Evolutionary conservation across 2,113 vertebrate species (phyloP).

Genomic region (Burhinus bistriatus): DNA sequence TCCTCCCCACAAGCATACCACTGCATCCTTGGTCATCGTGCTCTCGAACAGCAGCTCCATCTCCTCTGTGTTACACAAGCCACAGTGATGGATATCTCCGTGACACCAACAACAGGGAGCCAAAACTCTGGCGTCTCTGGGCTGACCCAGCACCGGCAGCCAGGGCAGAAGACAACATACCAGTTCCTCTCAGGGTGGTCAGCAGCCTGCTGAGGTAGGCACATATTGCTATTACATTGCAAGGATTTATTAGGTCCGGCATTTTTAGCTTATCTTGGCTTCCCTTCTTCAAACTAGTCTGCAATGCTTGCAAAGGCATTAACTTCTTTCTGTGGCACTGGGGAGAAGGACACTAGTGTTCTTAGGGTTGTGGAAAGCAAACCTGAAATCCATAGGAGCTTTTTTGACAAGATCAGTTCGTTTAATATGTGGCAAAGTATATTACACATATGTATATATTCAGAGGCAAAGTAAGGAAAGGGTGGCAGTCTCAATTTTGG

Average conservation of each 20-base stretch:
- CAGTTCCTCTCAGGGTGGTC: not conserved
- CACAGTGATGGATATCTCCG: rapidly evolving
- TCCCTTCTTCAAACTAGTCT: not conserved
- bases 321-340: not conserved
- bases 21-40: rapidly evolving
- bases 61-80: not conserved
- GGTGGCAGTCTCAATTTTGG: not conserved
- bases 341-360: not conserved
- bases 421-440: not conserved
- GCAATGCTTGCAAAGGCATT: not conserved
- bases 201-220: not conserved
- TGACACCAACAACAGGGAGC: not conserved
- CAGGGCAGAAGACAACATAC: not conserved
- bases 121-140: rapidly evolving
- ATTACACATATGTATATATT: not conserved
- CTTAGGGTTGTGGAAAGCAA: not conserved
- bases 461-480: not conserved
- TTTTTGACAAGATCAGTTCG: not conserved
- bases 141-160: not conserved
- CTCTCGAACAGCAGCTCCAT: not conserved
- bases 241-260: not conserved
- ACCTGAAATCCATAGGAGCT: not conserved
- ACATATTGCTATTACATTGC: not conserved
- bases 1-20: not conserved
- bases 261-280: not conserved